A percentile compares a stretch with the other conserved stretches of the same genome.
phyloP scores from a whole-genome alignment of 1,140 invertebrate species.

The Meloidogyne hapla region DNA sequence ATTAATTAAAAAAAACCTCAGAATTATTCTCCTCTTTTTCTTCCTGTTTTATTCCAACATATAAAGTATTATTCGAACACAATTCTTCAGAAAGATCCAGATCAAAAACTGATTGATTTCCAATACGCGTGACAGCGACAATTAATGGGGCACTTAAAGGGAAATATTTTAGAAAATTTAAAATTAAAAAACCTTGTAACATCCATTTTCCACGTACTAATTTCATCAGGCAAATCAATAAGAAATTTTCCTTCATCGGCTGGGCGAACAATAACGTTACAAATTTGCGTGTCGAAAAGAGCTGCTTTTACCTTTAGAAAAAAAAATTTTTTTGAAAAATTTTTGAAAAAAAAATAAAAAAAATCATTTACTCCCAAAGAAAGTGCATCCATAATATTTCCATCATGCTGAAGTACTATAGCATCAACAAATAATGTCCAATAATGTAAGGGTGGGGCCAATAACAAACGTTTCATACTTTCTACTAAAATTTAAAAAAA shows the following conservation, averaged over 20 bases:
- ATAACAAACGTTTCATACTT: slow-evolving; percentile 22
- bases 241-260: slow-evolving; percentile 42
- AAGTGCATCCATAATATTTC: slow-evolving; percentile 37
- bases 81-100: slow-evolving; percentile 28
- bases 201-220: slow-evolving; percentile 35
- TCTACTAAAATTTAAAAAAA: background rate
- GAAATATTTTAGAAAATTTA: slow-evolving; percentile 15
- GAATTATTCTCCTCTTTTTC: background rate
- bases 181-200: slow-evolving; percentile 26
- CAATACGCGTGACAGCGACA: slow-evolving; percentile 34
- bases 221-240: slow-evolving; percentile 37
- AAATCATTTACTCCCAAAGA: slow-evolving; percentile 29
- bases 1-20: background rate
- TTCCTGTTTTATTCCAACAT: slow-evolving; percentile 31
- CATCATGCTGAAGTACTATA: slow-evolving; percentile 39
- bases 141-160: slow-evolving; percentile 32
- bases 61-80: slow-evolving; percentile 33
- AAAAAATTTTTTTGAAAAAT: too few relatives aligned
- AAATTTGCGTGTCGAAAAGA: slow-evolving; percentile 37
- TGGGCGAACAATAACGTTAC: slow-evolving; percentile 37
- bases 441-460: slow-evolving; percentile 26
- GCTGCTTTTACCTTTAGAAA: slow-evolving; percentile 36
- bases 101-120: slow-evolving; percentile 33
- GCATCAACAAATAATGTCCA: slow-evolving; percentile 38
- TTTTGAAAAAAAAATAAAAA: background rate